phyloP scores from a whole-genome alignment of 2,797 vertebrate genomes.

The Coreius guichenoti region DNA sequence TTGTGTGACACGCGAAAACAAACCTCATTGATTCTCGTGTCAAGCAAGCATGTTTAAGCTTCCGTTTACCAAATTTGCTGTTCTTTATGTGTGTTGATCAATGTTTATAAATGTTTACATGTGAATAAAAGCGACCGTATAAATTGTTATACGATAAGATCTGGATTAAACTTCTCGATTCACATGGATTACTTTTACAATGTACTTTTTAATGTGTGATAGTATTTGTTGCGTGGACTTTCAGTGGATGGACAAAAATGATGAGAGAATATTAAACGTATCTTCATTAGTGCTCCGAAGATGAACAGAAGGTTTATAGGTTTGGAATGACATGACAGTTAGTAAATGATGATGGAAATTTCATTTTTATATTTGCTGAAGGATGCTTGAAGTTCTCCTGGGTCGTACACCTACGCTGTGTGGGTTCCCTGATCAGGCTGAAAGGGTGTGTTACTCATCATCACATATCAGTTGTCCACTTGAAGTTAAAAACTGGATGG shows the following conservation, averaged over 20 bases:
- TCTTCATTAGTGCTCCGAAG: background rate
- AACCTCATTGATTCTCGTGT: too few relatives aligned
- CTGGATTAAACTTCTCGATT: background rate
- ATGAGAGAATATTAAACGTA: background rate
- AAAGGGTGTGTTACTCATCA: constrained; percentile 65
- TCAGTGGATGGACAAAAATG: background rate
- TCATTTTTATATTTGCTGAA: constrained; percentile 5
- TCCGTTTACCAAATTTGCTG: background rate
- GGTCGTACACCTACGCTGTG: constrained; percentile 50
- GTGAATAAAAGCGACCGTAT: background rate
- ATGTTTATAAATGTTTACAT: background rate
- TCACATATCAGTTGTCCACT: constrained; percentile 61
- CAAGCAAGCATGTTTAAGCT: background rate
- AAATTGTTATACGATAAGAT: background rate
- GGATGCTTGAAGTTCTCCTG: constrained; percentile 39
- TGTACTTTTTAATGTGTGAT: background rate
- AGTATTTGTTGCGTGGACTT: background rate
- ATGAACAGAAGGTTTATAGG: background rate
- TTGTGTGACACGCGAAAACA: too few relatives aligned
- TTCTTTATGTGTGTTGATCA: background rate
- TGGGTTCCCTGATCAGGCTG: constrained; percentile 37
- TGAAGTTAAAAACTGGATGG: constrained; percentile 45
- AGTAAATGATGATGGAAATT: background rate
- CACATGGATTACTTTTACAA: background rate
- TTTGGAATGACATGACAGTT: background rate